A percentile compares a stretch with the other conserved stretches of the same genome.
Evolutionary conservation across 1,140 invertebrate species (phyloP).

Genomic region (Alviniconcha marisindica): DNA sequence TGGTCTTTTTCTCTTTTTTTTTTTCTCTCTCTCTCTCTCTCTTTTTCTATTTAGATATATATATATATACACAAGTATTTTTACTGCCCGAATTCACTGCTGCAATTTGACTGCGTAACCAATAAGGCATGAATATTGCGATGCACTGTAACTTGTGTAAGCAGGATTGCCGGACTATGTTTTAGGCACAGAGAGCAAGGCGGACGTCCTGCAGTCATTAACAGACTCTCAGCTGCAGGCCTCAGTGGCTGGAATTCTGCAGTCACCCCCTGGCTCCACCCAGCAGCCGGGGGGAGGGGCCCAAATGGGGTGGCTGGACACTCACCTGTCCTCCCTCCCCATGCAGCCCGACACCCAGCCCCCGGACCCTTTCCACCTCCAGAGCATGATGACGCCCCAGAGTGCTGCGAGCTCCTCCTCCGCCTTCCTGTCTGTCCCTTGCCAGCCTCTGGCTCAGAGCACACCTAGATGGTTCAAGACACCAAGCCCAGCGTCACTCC

Average conservation of each 20-base stretch:
- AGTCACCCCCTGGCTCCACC: background rate
- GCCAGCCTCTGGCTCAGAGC: background rate
- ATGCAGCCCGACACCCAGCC: background rate
- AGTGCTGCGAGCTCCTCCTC: background rate
- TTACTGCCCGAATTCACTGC: too few species aligned
- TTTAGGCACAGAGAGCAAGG: background rate
- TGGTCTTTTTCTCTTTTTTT: too few species aligned
- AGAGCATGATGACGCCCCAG: background rate
- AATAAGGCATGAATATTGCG: too few species aligned
- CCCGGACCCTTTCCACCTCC: background rate
- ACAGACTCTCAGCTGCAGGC: background rate
- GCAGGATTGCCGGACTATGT: background rate
- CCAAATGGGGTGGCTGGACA: background rate
- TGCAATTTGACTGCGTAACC: too few species aligned
- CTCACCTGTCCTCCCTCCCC: constrained; percentile 4
- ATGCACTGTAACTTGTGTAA: too few species aligned
- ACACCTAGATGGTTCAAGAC: background rate
- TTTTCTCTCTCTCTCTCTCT: too few species aligned
- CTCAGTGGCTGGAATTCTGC: background rate
- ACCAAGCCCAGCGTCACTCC: background rate
- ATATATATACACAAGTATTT: too few species aligned
- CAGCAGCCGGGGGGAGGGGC: background rate
- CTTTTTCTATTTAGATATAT: too few species aligned
- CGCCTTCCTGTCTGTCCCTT: background rate
- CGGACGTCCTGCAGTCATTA: background rate